These are phyloP conservation scores for Heliocidaris tuberculata DNA, from an alignment of 35 echinoderm and acorn worm genomes.

Conservation along the genomic window DNA sequence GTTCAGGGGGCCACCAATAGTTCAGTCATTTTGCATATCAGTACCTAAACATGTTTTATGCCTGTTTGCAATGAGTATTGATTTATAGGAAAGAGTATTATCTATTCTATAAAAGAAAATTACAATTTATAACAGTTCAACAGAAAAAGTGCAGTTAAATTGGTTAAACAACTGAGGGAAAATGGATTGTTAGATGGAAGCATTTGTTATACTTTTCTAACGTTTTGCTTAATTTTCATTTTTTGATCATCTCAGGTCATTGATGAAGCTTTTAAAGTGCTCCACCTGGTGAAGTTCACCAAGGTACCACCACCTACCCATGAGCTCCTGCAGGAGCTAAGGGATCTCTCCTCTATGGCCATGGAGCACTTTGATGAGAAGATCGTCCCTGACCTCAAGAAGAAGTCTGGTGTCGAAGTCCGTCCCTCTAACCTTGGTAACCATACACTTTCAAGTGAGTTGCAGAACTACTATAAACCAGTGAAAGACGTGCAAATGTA, in stretches of 20 bases:
- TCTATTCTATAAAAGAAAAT: too few species aligned
- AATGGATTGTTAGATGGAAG: too few species aligned
- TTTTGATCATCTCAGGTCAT: conserved; percentile 64
- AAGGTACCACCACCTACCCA: conserved; percentile 69
- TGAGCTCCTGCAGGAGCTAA: conserved; percentile 88
- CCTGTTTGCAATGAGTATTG: too few species aligned
- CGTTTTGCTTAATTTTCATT: too few species aligned
- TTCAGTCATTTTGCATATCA: too few species aligned
- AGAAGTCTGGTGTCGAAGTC: conserved; percentile 62
- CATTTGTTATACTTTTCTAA: too few species aligned
- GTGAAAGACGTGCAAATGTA: neutral
- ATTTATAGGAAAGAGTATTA: too few species aligned
- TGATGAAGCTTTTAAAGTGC: conserved; percentile 83
- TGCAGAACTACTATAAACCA: neutral
- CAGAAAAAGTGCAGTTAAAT: too few species aligned
- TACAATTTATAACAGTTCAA: too few species aligned
- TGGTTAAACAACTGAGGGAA: too few species aligned
- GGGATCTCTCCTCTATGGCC: conserved; percentile 98
- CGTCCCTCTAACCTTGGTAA: conserved; percentile 29
- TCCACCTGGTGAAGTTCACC: conserved; percentile 72
- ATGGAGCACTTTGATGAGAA: conserved; percentile 99
- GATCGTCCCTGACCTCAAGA: conserved; percentile 86
- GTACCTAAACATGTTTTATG: too few species aligned
- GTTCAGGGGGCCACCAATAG: too few species aligned
- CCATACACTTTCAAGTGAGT: conserved; percentile 55